Evolutionary conservation across 2,113 vertebrate genomes (phyloP), one percentile per base, ranked within the genome.

Genomic region (Dolichallabes microphthalmus): DNA sequence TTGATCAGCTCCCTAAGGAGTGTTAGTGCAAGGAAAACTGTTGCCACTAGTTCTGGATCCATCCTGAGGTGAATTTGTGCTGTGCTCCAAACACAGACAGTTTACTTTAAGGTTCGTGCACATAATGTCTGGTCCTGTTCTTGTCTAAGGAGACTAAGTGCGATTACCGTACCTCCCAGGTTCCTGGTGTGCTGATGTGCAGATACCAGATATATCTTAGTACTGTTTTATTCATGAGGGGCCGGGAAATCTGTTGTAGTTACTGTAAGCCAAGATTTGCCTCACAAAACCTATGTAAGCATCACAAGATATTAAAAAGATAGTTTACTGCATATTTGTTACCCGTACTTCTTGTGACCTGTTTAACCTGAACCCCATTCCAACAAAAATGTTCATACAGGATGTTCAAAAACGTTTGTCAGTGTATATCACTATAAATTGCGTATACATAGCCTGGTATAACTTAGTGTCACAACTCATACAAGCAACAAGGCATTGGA

Each of bases 31-130:
- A 39, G 10, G 69, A 73, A 45, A 13, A 27, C 45, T 45, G 19
- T 73, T 45, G 20, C 17, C 19, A 5, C 27, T 32, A 17, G 64
- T 32, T 32, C 6, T 4, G 64, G 30, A 68, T 32, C 64, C 64
- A 32, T 68, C 30, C 5, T 32, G 64, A 68, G 64, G 13, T 32
- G 17, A 68, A 68, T 32, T 27, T 64, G 53, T 52, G 63, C 64
- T 85, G 76, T 32, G 57, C 63, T 80, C 57, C 58, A 80, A 80
- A 64, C 13, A 63, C 58, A 80, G 78, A 9, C 19, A 25, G 78
- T 50, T 57, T 52, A 76, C n/a, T 32, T 61, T 64, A 30, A 35
- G 39, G 53, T 2, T 58, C 22, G 30, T 15, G 22, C 39, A 61
- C 69, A 50, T 17, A 55, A 17, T 79, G 55, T 53, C 45, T 45